phyloP scores from a whole-genome alignment of 1,140 invertebrate genomes.

The Macrobrachium rosenbergii region DNA sequence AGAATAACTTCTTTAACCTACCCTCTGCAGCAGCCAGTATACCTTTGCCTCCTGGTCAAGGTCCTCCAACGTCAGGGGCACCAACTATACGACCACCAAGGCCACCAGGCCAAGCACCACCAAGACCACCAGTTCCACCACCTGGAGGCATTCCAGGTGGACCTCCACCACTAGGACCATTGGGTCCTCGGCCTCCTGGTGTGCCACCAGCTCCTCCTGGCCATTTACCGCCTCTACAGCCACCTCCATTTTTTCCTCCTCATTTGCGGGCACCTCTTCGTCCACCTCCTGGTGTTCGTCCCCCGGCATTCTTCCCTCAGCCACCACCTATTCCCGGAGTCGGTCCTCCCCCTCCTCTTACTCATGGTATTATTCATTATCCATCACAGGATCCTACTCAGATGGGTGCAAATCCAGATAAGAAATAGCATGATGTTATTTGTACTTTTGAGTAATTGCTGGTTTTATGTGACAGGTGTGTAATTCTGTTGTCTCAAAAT shows the following conservation, averaged over 20 bases:
- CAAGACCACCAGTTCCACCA: conserved; percentile 70
- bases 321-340: conserved; percentile 69
- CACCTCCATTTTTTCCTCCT: conserved; percentile 69
- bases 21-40: conserved; percentile 69
- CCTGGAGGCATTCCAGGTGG: conserved; percentile 70
- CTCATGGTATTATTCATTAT: conserved; percentile 81
- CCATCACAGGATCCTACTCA: conserved; percentile 94
- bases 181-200: conserved; percentile 69
- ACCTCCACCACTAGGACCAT: conserved; percentile 76
- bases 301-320: conserved; percentile 70
- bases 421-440: conserved; percentile 31
- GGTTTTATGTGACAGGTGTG: no score
- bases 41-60: conserved; percentile 66
- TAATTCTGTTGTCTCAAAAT: no score
- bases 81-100: conserved; percentile 49
- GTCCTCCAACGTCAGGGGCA: conserved; percentile 42
- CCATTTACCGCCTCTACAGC: conserved; percentile 69
- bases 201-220: conserved; percentile 73
- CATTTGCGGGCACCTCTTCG: conserved; percentile 73
- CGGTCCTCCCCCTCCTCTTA: conserved; percentile 65
- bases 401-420: conserved; percentile 77
- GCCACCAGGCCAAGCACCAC: conserved; percentile 60
- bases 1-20: conserved; percentile 88
- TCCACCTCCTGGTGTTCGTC: conserved; percentile 66
- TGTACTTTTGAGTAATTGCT: no score